phyloP scores from a whole-genome alignment of 2,797 vertebrate species.

The Anguilla pacifica region DNA sequence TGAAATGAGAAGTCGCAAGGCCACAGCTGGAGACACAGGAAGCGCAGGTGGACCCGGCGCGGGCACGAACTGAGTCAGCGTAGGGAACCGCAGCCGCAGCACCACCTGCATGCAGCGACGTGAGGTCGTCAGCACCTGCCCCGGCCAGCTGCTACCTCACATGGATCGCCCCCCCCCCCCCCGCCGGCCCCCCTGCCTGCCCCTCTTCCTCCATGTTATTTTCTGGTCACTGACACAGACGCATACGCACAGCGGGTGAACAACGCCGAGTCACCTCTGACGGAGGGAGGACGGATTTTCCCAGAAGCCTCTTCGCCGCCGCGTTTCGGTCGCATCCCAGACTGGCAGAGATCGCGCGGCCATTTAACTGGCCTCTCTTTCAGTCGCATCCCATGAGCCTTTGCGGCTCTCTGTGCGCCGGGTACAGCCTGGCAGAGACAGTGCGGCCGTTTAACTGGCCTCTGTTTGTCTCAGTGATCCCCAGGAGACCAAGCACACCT shows the following conservation, averaged over 20 bases:
- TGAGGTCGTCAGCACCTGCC: not conserved
- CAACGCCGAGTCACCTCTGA: not conserved
- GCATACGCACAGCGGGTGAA: not conserved
- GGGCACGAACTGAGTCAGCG: constrained; percentile 45
- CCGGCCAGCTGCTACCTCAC: too few species aligned
- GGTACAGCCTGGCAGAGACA: not conserved
- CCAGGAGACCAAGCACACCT: not conserved
- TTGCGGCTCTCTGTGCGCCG: not conserved
- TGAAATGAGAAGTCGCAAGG: not conserved
- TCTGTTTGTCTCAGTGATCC: not conserved
- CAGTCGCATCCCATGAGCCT: too few species aligned
- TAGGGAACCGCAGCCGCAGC: not conserved
- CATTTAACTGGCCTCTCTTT: too few species aligned
- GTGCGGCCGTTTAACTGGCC: not conserved
- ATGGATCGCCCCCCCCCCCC: too few species aligned
- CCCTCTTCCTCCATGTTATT: not conserved
- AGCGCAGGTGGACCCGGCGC: constrained; percentile 50
- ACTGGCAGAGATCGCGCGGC: too few species aligned
- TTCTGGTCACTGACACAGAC: not conserved
- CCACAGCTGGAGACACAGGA: constrained; percentile 40
- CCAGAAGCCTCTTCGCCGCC: not conserved
- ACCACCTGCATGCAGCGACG: not conserved
- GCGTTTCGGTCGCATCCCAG: not conserved
- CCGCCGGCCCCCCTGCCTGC: too few species aligned
- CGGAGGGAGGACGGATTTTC: not conserved